These are phyloP conservation scores for Chrysocyon brachyurus DNA, from an alignment of 2,797 vertebrate genomes.

Conservation along the genomic window DNA sequence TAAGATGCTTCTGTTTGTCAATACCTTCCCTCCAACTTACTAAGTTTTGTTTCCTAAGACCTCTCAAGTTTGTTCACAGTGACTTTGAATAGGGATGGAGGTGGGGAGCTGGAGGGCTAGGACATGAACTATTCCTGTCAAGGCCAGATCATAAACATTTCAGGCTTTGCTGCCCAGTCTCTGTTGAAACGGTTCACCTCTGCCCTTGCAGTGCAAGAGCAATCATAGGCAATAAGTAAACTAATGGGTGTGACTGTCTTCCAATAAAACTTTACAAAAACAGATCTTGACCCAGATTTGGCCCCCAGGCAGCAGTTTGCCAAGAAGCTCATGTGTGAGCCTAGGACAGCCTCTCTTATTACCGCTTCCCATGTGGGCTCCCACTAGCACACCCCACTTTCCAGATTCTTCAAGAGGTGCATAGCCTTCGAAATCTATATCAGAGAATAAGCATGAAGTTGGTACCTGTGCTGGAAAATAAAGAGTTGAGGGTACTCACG, in stretches of 20 bases:
- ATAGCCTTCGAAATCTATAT: not conserved
- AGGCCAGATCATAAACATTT: not conserved
- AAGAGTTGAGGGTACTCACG: not conserved
- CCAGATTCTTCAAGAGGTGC: not conserved
- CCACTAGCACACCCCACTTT: not conserved
- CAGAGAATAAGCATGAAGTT: not conserved
- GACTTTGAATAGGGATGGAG: not conserved
- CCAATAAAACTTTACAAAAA: not conserved
- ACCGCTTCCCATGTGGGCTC: not conserved
- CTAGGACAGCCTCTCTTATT: not conserved
- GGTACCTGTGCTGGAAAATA: not conserved
- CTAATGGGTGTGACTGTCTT: not conserved
- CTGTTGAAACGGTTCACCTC: not conserved
- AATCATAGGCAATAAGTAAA: not conserved
- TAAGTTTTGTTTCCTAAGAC: not conserved
- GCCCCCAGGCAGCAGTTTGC: not conserved
- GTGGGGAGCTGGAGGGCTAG: not conserved
- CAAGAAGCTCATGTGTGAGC: not conserved
- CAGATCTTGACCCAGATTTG: not conserved
- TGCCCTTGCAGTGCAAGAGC: not conserved
- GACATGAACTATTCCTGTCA: not conserved
- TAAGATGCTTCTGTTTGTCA: not conserved
- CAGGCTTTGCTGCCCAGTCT: not conserved
- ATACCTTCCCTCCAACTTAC: not conserved
- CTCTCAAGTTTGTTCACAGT: not conserved